These are phyloP conservation scores for Gortyna flavago DNA, from an alignment of 2,888 invertebrate genomes.

Conservation along the genomic window DNA sequence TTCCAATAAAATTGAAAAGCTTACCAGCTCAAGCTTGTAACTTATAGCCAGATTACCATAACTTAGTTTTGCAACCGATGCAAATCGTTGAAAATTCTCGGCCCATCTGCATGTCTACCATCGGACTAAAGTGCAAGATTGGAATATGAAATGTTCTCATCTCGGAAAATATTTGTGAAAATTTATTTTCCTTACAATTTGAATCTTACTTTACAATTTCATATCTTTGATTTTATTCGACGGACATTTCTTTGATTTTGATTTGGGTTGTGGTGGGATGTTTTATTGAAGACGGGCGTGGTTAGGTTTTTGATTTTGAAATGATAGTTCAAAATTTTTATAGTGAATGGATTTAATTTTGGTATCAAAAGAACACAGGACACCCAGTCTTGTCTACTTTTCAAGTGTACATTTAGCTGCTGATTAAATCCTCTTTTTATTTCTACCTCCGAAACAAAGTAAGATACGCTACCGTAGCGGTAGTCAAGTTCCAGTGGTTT, in stretches of 20 bases:
- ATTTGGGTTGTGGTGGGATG: conserved; percentile 11
- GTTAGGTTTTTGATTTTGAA: neutral
- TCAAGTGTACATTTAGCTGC: neutral
- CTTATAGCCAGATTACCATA: conserved; percentile 85
- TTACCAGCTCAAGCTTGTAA: conserved; percentile 79
- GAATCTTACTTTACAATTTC: conserved; percentile 55
- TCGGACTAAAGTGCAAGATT: conserved; percentile 82
- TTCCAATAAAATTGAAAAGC: conserved; percentile 83
- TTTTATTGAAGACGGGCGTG: conserved; percentile 18
- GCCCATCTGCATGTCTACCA: conserved; percentile 83
- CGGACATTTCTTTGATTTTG: conserved; percentile 22
- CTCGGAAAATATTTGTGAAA: conserved; percentile 75
- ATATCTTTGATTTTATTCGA: conserved; percentile 52
- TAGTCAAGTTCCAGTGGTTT: conserved; percentile 15
- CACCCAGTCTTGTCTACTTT: neutral
- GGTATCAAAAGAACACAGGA: neutral
- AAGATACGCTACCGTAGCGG: neutral
- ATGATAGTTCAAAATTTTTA: neutral
- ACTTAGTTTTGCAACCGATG: conserved; percentile 84
- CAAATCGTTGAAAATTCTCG: conserved; percentile 82
- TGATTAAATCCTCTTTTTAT: conserved; percentile 13
- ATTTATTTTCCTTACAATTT: conserved; percentile 70
- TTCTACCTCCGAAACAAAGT: neutral
- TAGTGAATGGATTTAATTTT: neutral
- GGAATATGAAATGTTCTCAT: conserved; percentile 84